Conservation (phyloP, 2,888 invertebrate genomes). For the Callinectes sapidus region DNA sequence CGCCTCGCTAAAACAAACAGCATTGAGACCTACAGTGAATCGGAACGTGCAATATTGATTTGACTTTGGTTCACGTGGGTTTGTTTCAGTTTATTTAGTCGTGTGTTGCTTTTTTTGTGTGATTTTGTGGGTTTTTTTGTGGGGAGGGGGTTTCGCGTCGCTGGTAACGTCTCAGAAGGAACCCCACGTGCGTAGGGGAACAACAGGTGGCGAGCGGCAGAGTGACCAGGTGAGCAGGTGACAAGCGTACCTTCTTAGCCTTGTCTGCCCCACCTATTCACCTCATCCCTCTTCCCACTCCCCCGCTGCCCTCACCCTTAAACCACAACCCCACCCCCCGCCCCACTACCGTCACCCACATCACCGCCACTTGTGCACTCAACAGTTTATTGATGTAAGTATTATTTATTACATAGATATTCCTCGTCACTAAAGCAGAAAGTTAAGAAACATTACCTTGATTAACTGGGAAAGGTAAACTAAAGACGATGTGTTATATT, state of each 20-base stretch:
- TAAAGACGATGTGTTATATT: too few relatives aligned
- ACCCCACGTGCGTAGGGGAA: background rate
- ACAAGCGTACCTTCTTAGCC: constrained; percentile 22
- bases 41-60: background rate
- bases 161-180: constrained; percentile 2
- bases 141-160: background rate
- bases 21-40: background rate
- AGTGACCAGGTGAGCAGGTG: constrained; percentile 3
- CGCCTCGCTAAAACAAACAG: background rate
- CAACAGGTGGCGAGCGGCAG: constrained; percentile 1
- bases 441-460: too few relatives aligned
- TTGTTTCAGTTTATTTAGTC: background rate
- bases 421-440: too few relatives aligned
- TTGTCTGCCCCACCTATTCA: background rate
- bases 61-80: background rate
- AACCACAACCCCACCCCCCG: background rate
- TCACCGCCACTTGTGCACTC: background rate
- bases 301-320: background rate
- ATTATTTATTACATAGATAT: too few relatives aligned
- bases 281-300: background rate
- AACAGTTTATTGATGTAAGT: background rate
- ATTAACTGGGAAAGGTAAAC: too few relatives aligned
- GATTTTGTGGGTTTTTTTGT: background rate
- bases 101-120: background rate
- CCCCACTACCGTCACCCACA: background rate